Evolutionary conservation across 2,797 vertebrate species (phyloP), one percentile per base, ranked within the genome.

Genomic region (Mormyrus hasselquistii): DNA sequence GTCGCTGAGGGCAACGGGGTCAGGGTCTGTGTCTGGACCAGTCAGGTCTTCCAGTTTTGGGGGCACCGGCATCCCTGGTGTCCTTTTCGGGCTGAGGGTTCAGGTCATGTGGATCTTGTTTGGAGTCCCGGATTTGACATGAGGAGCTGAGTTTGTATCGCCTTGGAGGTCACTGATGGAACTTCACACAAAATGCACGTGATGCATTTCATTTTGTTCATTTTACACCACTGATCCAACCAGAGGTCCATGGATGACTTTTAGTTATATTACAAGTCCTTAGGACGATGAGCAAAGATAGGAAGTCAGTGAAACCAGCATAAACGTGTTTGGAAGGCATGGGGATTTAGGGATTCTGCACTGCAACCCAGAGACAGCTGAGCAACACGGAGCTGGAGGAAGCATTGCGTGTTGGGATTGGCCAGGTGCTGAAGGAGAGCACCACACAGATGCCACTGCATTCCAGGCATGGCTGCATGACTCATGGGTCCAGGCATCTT

Each of bases 11-110:
- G 91, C 87, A 90, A 91, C 41, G 29, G 16, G 88, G 89, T 92
- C 89, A 90, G 92, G 92, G 91, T 93, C 90, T 89, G 85, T 69
- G 89, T 90, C 89, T 92, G 93, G 92, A 90, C 93, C 86, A 93
- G 95, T 90, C 91, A 69, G 89, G 91, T 88, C 34, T 41, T 76
- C 34, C 34, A 14, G 69, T 76, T 16, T 76, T 1, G 4, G 14
- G 34, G 34, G 34, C 69, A 41, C 34, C 0, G 4, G 34, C 65
- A 69, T 12, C 9, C 65, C 22, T 69, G 22, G 65, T 34, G 65
- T 69, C 62, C 62, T 4, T 25, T 29, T 25, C 25, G 5, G 29
- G 69, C 69, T 38, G 34, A 16, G 34, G 34, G 29, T 76, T 76
- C 34, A 76, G 69, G 34, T 76, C 34, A 2, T 34, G 34, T 41